Base-by-base conservation (phyloP, 2,113 vertebrate genomes). In the Caracal caracal region DNA sequence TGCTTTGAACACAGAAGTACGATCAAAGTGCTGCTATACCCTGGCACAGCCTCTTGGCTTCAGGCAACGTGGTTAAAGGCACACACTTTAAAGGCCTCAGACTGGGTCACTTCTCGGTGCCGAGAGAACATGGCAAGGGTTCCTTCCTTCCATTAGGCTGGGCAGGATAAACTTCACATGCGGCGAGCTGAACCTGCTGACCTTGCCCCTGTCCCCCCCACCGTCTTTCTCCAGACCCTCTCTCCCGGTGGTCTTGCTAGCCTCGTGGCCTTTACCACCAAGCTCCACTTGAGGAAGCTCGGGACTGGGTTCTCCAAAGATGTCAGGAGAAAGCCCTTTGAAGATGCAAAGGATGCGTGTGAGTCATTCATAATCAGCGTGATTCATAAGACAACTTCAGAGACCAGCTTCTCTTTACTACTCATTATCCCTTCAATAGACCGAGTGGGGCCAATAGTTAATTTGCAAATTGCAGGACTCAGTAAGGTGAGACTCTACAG, bases 381-480 rank as follows among this genome's bases (percentile, higher is more conserved):
- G 89, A 92, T 68, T 96, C 93, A 88, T 17, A 19, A 75, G 51
- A 65, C 71, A 80, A 65, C 89, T 92, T 93, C 82, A 87, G 95
- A 97, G 93, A 43, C 65, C 43, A 61, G 20, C 12, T 83, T 81
- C 19, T 33, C 68, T 17, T 76, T 66, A 5, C 28, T 3, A 59
- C 40, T 75, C 49, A 91, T 95, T 86, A 84, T 59, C 68, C 82
- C 88, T 47, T 87, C 66, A 40, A 24, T 53, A 65, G 86, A 51
- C 82, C 3, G 28, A 88, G 75, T 12, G 82, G 87, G 89, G 86
- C 92, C 93, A 56, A 86, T 47, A 68, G 63, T 83, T 95, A 86
- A 94, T 96, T 86, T 93, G 78, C 73, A 96, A 95, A 96, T 90
- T 97, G 96, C 37, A 93, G 92, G 94, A 93, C 86, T 73, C 56